Percentiles rank a stretch among this genome's conserved stretches.
Conservation (phyloP, 1,140 invertebrate genomes). For the Coenobita brevimanus region DNA sequence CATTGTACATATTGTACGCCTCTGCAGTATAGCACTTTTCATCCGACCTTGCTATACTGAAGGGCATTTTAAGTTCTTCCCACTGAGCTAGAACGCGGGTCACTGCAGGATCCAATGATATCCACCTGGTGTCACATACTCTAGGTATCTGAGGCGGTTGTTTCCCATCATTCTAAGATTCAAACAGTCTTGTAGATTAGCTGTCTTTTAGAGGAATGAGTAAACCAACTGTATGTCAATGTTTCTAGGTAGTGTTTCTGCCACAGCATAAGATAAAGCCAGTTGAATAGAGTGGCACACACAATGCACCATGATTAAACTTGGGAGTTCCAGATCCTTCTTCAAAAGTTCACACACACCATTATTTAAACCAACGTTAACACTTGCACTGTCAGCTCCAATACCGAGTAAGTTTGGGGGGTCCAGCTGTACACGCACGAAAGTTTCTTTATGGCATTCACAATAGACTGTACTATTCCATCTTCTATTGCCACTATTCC, state of each 20-base stretch:
- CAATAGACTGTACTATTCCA: slow-evolving; percentile 16
- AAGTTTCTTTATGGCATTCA: slow-evolving; percentile 26
- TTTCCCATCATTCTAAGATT: slow-evolving; percentile 3
- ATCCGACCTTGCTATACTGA: background rate
- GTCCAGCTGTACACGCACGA: slow-evolving; percentile 1
- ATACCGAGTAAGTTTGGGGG: background rate
- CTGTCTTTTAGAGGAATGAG: slow-evolving; percentile 39
- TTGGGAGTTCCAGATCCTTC: slow-evolving; percentile 28
- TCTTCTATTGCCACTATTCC: background rate
- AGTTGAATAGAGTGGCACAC: slow-evolving; percentile 39
- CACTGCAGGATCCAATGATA: slow-evolving; percentile 15
- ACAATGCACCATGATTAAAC: slow-evolving; percentile 33
- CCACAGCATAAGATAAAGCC: slow-evolving; percentile 24
- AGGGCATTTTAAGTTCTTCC: slow-evolving; percentile 15
- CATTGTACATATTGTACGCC: slow-evolving; percentile 22
- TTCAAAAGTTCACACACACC: slow-evolving; percentile 36
- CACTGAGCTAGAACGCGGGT: background rate
- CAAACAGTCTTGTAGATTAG: slow-evolving; percentile 25
- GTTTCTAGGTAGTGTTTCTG: slow-evolving; percentile 21
- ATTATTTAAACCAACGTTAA: slow-evolving; percentile 30
- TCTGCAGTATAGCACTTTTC: slow-evolving; percentile 41
- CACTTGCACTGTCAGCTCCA: slow-evolving; percentile 34
- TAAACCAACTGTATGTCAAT: slow-evolving; percentile 26
- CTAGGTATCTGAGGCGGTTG: slow-evolving; percentile 11
- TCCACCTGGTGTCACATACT: slow-evolving; percentile 26